Conservation (phyloP, 2,113 vertebrate genomes). For the Siphamia tubifer region DNA sequence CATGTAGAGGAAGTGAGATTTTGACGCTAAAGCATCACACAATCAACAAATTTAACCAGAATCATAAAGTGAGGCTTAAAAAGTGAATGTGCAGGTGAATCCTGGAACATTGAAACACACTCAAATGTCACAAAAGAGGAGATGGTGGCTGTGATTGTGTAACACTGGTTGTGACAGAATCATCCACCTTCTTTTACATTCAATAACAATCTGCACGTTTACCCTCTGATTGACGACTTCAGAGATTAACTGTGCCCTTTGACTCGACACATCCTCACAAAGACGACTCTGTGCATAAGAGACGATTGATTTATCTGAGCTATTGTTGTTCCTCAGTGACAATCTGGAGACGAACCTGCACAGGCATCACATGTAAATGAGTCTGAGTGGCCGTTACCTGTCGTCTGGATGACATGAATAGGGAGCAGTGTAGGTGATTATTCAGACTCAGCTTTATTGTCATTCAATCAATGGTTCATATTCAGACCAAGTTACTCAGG, state of each 20-base stretch:
- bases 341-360: slow-evolving; percentile 8
- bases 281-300: background rate
- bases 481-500: too few relatives aligned
- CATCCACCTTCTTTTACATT: slow-evolving; percentile 26
- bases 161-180: background rate
- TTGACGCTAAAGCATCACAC: too few relatives aligned
- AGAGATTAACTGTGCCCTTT: background rate
- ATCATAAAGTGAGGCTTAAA: too few relatives aligned
- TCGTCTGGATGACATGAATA: slow-evolving; percentile 15
- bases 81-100: too few relatives aligned
- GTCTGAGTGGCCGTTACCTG: slow-evolving; percentile 25
- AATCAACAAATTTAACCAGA: too few relatives aligned
- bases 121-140: too few relatives aligned
- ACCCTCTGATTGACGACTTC: background rate
- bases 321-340: background rate
- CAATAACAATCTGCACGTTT: background rate
- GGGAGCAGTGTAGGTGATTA: slow-evolving; percentile 16
- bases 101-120: too few relatives aligned
- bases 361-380: slow-evolving; percentile 46
- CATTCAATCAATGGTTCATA: background rate
- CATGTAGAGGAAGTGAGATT: too few relatives aligned
- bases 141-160: background rate
- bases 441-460: background rate
- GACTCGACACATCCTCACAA: background rate
- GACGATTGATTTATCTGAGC: background rate